Percentiles rank a stretch among this genome's conserved stretches.
Conservation (phyloP, 2,888 invertebrate genomes). For the Watsonalla cultraria region DNA sequence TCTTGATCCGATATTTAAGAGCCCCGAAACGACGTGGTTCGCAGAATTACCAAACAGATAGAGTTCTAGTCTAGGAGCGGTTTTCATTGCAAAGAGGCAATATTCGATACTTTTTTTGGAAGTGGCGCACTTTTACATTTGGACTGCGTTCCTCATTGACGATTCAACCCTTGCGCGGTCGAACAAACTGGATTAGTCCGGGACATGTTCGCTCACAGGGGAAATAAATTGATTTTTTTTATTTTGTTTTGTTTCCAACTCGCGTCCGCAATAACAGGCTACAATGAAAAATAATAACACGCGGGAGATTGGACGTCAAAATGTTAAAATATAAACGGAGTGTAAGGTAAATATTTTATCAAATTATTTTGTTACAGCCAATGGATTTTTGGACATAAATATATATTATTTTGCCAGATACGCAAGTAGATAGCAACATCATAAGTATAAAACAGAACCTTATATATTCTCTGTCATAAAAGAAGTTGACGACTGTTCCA, state of each 20-base stretch:
- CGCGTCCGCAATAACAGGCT: slow-evolving; percentile 60
- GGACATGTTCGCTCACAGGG: slow-evolving; percentile 72
- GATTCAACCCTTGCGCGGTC: slow-evolving; percentile 76
- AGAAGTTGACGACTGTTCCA: slow-evolving; percentile 15
- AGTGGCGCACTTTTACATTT: slow-evolving; percentile 67
- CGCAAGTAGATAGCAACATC: too few relatives aligned
- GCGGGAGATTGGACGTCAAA: slow-evolving; percentile 48
- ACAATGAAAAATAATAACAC: slow-evolving; percentile 66
- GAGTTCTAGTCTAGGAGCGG: slow-evolving; percentile 47
- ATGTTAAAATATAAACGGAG: slow-evolving; percentile 11
- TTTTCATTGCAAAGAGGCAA: slow-evolving; percentile 61
- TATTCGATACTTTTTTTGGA: slow-evolving; percentile 60
- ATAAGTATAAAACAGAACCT: too few relatives aligned
- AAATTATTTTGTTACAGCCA: background rate
- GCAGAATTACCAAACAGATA: slow-evolving; percentile 47
- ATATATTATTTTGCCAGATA: background rate
- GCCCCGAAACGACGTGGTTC: too few relatives aligned
- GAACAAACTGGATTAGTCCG: slow-evolving; percentile 74
- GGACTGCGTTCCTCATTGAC: slow-evolving; percentile 69
- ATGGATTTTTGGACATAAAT: background rate
- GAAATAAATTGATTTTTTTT: slow-evolving; percentile 76
- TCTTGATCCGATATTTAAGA: too few relatives aligned
- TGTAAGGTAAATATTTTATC: background rate
- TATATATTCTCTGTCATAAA: slow-evolving; percentile 1
- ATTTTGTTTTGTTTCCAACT: slow-evolving; percentile 55